These are phyloP conservation scores for Poecilus cupreus DNA, from an alignment of 2,888 invertebrate genomes.

Conservation along the genomic window DNA sequence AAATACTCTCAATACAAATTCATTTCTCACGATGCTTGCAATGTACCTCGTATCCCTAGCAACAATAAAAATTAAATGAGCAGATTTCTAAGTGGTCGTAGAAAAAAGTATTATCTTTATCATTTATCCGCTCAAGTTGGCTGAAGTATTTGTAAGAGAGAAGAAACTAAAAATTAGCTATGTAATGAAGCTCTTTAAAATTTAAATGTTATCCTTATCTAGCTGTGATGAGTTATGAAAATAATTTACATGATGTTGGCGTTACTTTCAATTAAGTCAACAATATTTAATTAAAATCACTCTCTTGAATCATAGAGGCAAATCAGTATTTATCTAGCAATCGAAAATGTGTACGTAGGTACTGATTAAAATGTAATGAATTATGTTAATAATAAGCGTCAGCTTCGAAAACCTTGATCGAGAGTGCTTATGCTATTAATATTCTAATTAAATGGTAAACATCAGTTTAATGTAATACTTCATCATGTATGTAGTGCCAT, in stretches of 20 bases:
- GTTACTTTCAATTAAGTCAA: conserved; percentile 34
- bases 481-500: no score
- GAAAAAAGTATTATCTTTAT: no score
- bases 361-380: conserved; percentile 48
- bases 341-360: conserved; percentile 43
- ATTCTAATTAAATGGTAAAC: conserved; percentile 37
- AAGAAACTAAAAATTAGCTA: no score
- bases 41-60: no score
- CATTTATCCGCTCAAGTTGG: no score
- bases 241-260: conserved; percentile 12
- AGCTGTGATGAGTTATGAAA: neutral
- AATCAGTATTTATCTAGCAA: conserved; percentile 42
- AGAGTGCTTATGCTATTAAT: conserved; percentile 27
- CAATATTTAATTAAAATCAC: conserved; percentile 35
- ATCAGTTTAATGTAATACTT: conserved; percentile 10
- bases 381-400: conserved; percentile 30
- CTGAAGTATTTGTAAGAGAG: no score
- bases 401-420: neutral
- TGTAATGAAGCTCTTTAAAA: no score
- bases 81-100: no score
- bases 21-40: no score
- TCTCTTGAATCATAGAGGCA: conserved; percentile 5
- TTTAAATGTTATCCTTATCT: no score
- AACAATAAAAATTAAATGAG: no score
- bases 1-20: no score